A percentile compares a stretch with the other conserved stretches of the same genome.
These are phyloP conservation scores for Parauchenoglanis punctatus DNA, from an alignment of 2,797 vertebrate species.

Conservation along the genomic window DNA sequence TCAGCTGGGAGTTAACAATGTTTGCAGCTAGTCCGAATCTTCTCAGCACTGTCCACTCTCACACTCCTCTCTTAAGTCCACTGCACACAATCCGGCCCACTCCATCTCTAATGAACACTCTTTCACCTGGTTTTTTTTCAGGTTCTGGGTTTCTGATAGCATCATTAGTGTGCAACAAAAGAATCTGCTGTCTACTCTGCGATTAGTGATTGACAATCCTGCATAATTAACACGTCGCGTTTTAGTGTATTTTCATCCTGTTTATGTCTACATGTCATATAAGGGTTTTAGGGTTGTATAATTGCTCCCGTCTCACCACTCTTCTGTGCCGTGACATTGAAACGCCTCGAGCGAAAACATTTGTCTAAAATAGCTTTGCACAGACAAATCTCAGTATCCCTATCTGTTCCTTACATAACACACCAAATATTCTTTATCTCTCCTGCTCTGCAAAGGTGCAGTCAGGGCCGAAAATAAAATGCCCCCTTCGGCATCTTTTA, in stretches of 20 bases:
- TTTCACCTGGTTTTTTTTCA: not conserved
- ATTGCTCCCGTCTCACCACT: not conserved
- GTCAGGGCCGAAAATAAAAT: not conserved
- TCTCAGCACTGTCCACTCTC: slow-evolving; percentile 16
- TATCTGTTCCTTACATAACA: slow-evolving; percentile 1
- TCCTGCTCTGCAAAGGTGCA: not conserved
- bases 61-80: not conserved
- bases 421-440: not conserved
- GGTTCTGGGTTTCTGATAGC: not conserved
- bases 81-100: not conserved
- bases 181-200: too few species aligned
- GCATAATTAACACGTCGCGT: not conserved
- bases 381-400: not conserved
- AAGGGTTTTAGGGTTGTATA: not conserved
- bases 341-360: not conserved
- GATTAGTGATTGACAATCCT: not conserved
- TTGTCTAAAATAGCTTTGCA: slow-evolving; percentile 17
- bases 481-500: not conserved
- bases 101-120: not conserved
- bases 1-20: slow-evolving; percentile 25
- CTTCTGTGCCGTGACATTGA: not conserved
- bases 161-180: not conserved
- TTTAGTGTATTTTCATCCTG: not conserved
- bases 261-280: not conserved
- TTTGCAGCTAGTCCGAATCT: slow-evolving; percentile 16